Base-by-base conservation (phyloP, 2,888 invertebrate species). In the Amaurobius ferox region DNA sequence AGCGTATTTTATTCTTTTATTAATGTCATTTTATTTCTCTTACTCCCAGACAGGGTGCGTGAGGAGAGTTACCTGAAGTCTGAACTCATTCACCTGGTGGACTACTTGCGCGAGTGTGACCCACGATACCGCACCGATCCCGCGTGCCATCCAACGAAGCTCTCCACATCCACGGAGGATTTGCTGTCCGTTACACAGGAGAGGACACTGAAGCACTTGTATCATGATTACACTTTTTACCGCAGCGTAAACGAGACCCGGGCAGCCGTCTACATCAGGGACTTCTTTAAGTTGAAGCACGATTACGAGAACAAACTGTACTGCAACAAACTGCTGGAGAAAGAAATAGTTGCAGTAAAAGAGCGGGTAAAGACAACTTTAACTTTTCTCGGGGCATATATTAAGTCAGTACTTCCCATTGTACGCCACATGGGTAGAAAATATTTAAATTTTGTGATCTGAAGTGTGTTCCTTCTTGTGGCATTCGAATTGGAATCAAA, bases 31-130 rank as follows among this genome's bases (percentile, higher is more conserved):
- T 35, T 35, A 5, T 7, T 35, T 35, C 35, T 35, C 5, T 7
- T 35, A 7, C 9, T 32, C 32, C n/a, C 66, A 66, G 66, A 66
- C n/a, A 66, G 66, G 11, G 30, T 35, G 0, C 66, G 23, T 11
- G 66, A 66, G 19, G 30, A 30, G 23, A 32, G 19, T 13, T 66
- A 66, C 23, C 23, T 66, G 66, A 66, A 66, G 32, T 66, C 66
- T 7, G 66, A 66, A 32, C 32, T 66, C 6, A 30, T 66, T 19
- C 32, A 66, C 3, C 1, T 66, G 23, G 66, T 66, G 7, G 66
- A 66, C 19, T 32, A 66, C 66, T 66, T 66, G 32, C 19, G 66
- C 6, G n/a, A 66, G 11, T 32, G 19, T 9, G 66, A 66, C 32
- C 19, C 32, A 0, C 19, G 19, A 6, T 66, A 19, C 19, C n/a